Conservation (phyloP, 1,140 invertebrate species). For the Drosophila subpulchrella region DNA sequence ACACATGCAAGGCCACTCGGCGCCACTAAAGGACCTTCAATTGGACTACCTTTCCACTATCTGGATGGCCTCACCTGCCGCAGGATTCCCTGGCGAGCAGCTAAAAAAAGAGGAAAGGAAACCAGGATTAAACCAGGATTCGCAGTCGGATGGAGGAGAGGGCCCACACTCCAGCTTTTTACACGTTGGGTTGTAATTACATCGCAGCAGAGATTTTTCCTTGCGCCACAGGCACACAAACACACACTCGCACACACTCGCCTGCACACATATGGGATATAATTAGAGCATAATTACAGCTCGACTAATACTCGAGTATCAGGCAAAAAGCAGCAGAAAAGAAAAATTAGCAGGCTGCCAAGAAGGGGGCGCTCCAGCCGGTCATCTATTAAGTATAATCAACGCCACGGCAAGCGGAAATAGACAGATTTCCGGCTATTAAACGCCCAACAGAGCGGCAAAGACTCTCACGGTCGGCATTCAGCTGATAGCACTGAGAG, state of each 20-base stretch:
- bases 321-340: constrained; percentile 63
- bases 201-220: constrained; percentile 72
- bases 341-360: constrained; percentile 68
- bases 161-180: constrained; percentile 47
- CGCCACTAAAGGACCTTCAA: constrained; percentile 32
- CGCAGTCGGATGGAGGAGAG: constrained; percentile 12
- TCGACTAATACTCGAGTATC: constrained; percentile 75
- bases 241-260: constrained; percentile 16
- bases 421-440: constrained; percentile 83
- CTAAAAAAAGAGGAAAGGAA: constrained; percentile 39
- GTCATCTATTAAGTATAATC: constrained; percentile 83
- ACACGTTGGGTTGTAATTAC: constrained; percentile 65
- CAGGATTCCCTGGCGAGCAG: constrained; percentile 8
- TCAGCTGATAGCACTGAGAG: constrained; percentile 41
- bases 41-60: constrained; percentile 36
- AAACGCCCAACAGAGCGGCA: constrained; percentile 77
- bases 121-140: constrained; percentile 44
- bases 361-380: constrained; percentile 55
- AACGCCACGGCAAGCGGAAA: constrained; percentile 80
- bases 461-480: constrained; percentile 50
- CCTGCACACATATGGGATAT: constrained; percentile 51
- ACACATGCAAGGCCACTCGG: constrained; percentile 38
- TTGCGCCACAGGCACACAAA: constrained; percentile 33
- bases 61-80: constrained; percentile 17
- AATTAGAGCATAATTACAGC: constrained; percentile 82